phyloP scores from a whole-genome alignment of 2,888 invertebrate genomes.

The Amphiduros pacificus region DNA sequence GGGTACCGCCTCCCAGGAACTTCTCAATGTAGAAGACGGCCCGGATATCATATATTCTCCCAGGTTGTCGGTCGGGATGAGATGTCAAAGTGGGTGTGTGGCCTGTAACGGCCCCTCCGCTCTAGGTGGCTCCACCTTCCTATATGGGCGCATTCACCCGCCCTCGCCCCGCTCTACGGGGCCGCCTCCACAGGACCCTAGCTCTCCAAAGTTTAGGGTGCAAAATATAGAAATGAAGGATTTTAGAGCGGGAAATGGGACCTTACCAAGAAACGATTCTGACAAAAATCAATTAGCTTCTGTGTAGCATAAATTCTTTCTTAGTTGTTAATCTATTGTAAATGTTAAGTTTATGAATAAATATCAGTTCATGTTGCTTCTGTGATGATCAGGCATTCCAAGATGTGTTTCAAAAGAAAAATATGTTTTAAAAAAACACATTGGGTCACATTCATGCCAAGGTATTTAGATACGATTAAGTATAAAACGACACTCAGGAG shows the following conservation, averaged over 20 bases:
- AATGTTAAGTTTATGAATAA: no score
- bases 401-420: no score
- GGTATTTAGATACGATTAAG: no score
- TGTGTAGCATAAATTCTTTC: no score
- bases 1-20: not conserved
- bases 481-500: no score
- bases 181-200: not conserved
- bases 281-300: no score
- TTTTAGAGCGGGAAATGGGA: not conserved
- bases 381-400: no score
- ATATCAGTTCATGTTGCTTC: no score
- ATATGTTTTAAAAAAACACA: no score
- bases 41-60: slow-evolving; percentile 16
- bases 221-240: not conserved
- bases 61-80: not conserved
- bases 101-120: slow-evolving; percentile 11
- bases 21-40: slow-evolving; percentile 8
- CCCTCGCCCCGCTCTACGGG: no score
- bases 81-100: slow-evolving; percentile 12
- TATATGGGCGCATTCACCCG: not conserved
- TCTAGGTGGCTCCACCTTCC: not conserved
- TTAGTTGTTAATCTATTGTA: no score
- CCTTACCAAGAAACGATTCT: not conserved
- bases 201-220: not conserved
- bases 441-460: no score